Conservation (phyloP, 2,113 vertebrate species). For the Butorides virescens region DNA sequence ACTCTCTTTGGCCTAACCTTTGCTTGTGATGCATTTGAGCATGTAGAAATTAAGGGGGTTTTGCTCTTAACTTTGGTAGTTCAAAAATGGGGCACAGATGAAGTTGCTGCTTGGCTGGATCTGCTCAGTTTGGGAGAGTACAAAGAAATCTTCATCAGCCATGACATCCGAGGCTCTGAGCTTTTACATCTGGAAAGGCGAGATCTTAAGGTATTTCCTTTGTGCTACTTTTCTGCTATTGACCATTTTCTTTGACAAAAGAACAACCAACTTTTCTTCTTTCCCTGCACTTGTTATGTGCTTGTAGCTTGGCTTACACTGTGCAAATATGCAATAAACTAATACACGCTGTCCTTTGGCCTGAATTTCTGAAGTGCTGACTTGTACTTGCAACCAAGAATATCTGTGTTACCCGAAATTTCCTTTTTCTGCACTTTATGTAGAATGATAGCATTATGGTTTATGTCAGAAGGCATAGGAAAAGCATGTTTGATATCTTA, state of each 20-base stretch:
- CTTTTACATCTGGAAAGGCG: slow-evolving; percentile 99
- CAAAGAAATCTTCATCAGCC: slow-evolving; percentile 97
- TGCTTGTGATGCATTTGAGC: slow-evolving; percentile 85
- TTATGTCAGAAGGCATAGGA: slow-evolving; percentile 5
- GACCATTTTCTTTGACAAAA: slow-evolving; percentile 68
- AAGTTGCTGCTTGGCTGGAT: slow-evolving; percentile 99
- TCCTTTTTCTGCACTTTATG: neutral
- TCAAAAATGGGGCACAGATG: slow-evolving; percentile 99
- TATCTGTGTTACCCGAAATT: neutral
- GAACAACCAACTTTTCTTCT: slow-evolving; percentile 59
- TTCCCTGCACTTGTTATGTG: slow-evolving; percentile 61
- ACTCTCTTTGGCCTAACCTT: slow-evolving; percentile 83
- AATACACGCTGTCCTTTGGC: slow-evolving; percentile 45
- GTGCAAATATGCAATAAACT: slow-evolving; percentile 60
- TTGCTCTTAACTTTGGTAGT: slow-evolving; percentile 97
- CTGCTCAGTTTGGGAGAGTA: slow-evolving; percentile 99
- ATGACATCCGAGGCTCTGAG: slow-evolving; percentile 99
- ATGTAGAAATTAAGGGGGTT: slow-evolving; percentile 91
- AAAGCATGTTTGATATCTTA: neutral
- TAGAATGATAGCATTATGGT: neutral
- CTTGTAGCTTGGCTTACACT: slow-evolving; percentile 78
- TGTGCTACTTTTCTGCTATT: slow-evolving; percentile 79
- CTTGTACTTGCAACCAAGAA: slow-evolving; percentile 22
- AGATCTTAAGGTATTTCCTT: slow-evolving; percentile 97
- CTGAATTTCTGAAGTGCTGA: slow-evolving; percentile 51